These are phyloP conservation scores for Ganaspis brasiliensis DNA, from an alignment of 2,888 invertebrate species.

Conservation along the genomic window DNA sequence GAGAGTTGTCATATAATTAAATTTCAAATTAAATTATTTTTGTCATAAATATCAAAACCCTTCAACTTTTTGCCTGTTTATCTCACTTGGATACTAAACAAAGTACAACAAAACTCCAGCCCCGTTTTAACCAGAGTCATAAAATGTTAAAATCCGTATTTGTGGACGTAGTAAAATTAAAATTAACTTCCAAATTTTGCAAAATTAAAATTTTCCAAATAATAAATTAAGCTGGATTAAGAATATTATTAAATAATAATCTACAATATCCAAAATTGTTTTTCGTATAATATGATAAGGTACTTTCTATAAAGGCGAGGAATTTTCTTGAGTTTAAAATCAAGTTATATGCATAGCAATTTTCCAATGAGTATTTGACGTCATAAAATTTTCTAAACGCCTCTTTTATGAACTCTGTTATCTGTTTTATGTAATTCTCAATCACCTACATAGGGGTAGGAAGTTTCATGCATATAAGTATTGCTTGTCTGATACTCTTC, in stretches of 20 bases:
- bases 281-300: too few relatives aligned
- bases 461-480: neutral
- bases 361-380: constrained; percentile 24
- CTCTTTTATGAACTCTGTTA: constrained; percentile 9
- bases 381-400: constrained; percentile 15
- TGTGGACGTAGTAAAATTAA: too few relatives aligned
- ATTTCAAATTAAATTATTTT: too few relatives aligned
- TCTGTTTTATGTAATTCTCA: constrained; percentile 31
- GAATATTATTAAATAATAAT: too few relatives aligned
- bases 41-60: too few relatives aligned
- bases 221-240: too few relatives aligned
- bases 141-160: neutral
- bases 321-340: constrained; percentile 1
- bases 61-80: constrained; percentile 17
- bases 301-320: neutral
- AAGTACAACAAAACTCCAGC: constrained; percentile 6
- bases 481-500: constrained; percentile 9
- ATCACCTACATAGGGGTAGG: constrained; percentile 6
- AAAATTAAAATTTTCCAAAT: too few relatives aligned
- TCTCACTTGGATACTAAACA: constrained; percentile 29
- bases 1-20: too few relatives aligned
- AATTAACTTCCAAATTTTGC: too few relatives aligned
- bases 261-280: too few relatives aligned
- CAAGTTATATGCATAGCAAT: constrained; percentile 15
- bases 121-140: neutral